Base-by-base conservation (phyloP, 2,113 vertebrate genomes). In the Benitochromis conjunctus region DNA sequence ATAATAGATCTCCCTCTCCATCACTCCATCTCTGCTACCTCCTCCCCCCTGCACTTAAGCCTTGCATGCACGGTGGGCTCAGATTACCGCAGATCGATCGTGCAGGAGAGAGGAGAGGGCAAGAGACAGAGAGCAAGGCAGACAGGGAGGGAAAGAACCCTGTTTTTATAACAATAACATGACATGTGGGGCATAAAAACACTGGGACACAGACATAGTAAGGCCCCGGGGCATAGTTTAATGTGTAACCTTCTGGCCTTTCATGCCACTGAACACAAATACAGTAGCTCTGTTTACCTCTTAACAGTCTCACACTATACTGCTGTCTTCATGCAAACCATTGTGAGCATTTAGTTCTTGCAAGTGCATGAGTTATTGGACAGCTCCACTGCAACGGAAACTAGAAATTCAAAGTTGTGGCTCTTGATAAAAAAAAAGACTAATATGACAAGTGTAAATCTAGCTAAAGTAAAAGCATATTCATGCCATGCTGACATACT, bases 1-100 rank as follows among this genome's bases (percentile, higher is more conserved):
- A 97, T 97, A 96, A 97, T 97, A 95, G 81, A 97, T 96, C 88
- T 86, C 91, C 81, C 85, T 88, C 91, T 88, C 92, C 89, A 94
- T 94, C 94, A 77, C 91, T 92, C 94, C 94, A 93, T 93, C 91
- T 82, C 92, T 90, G 86, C 91, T 90, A 83, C 91, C 84, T 81
- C 86, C 55, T 18, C 21, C 84, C 83, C 85, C 84, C 71, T 94
- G 94, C 95, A 97, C 95, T 97, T 96, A 96, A 93, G 91, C 85
- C 87, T 83, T 43, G 69, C 80, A 87, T 87, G 92, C 91, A 88
- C 51, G 26, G 81, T 69, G 84, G 94, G 93, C 94, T 96, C 95
- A 24, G 89, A 94, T 97, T 96, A 96, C 96, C 6, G 41, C 66
- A n/a, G 24, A 96, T 97, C 90, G 91, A 97, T 97, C 57, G 53